Base-by-base conservation (phyloP, 2,888 invertebrate species). In the Melanostoma scalare region DNA sequence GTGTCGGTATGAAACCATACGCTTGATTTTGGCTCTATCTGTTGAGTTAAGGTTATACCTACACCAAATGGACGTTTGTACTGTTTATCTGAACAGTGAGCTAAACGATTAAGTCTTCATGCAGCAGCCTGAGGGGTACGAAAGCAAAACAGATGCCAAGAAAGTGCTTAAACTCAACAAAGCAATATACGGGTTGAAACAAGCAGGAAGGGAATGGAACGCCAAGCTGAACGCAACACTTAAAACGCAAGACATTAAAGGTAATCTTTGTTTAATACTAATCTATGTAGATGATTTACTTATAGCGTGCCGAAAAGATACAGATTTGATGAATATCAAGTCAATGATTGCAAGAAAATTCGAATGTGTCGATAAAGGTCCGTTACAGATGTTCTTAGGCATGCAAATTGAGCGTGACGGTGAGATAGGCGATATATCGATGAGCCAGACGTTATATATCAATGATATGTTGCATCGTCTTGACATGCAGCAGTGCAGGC, bases 11-110 rank as follows among this genome's bases (percentile, higher is more conserved):
- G 71, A 69, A 55, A 86, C 79, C 5, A 77, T 86, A 48, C 77
- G 82, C 0, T 60, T 72, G 63, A 3, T 85, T 30, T 67, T 86
- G 48, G 86, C 86, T 1, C 10, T 86, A 1, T 71, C 86, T 3
- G 85, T 44, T 2, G 82, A 85, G 56, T 42, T 72, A 3, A 61
- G 84, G 33, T 31, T 86, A 20, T 53, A 85, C 44, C 33, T 86
- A 3, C 80, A 86, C 30, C 87, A 87, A 50, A 69, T 86, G 53
- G 86, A 86, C 58, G 86, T 86, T 3, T 76, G 60, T 5, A 65
- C 80, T 9, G 86, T 86, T 0, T 86, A 86, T 71, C 52, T 86
- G 3, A 85, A 87, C 44, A 74, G 85, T 3, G 71, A 80, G 2
- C 44, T 86, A 20, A 20, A 1, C 20, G 20, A 20, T 20, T 0